Evolutionary conservation across 2,113 vertebrate species (phyloP), one percentile per base, ranked within the genome.

Genomic region (Siphamia tubifer): DNA sequence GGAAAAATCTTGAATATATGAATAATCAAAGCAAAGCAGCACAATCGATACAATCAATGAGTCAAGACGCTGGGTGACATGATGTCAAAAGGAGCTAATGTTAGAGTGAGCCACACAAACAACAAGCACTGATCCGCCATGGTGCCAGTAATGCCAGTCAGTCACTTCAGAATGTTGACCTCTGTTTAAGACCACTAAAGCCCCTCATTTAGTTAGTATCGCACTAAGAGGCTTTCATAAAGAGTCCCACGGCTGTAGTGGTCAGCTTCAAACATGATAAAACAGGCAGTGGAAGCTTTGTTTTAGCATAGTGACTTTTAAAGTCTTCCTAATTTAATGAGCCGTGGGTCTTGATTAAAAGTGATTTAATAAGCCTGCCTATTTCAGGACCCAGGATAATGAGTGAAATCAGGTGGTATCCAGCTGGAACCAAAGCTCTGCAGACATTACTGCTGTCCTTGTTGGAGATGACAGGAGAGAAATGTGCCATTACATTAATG

Each of bases 341-440:
- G 73, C 21, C 57, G 19, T 39, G 73, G 73, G 71, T 82, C 74
- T 74, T 86, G 85, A 89, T 89, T 87, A 89, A 81, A 79, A 81
- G 36, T 60, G 17, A 66, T 78, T 85, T 89, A 85, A 84, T 82
- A 81, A 83, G 62, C 53, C 60, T 25, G 72, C 72, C 84, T 89
- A 85, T 86, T 90, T 88, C 76, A 81, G 79, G 81, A 86, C 66
- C 69, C 47, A 2, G 63, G 69, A 82, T 90, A 84, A 88, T 89
- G 82, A 90, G 79, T 57, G 64, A 82, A 87, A 76, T 84, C 65
- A 82, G 83, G 79, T 81, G 85, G 68, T 75, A 63, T 77, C 61
- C 48, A 13, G 69, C 70, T 77, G 75, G 78, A 89, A 79, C 66
- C 8, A 71, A 80, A 66, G 69, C 75, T 66, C 55, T 47, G 23